phyloP scores from a whole-genome alignment of 2,113 vertebrate species.

The Bufo gargarizans region DNA sequence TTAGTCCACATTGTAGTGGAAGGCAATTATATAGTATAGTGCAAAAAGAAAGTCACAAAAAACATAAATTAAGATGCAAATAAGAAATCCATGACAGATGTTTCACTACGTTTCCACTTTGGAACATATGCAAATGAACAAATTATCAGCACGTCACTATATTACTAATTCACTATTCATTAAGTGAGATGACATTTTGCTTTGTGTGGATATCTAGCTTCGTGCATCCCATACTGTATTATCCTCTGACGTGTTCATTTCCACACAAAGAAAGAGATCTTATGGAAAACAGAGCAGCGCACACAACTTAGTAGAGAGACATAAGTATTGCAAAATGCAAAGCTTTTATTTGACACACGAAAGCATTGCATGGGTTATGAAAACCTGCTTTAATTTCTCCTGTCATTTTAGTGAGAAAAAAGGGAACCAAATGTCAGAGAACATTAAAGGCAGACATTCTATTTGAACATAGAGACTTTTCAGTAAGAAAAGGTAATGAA shows the following conservation, averaged over 20 bases:
- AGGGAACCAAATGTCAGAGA: conserved; percentile 33
- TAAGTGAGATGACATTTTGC: conserved; percentile 11
- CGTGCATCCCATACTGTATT: neutral
- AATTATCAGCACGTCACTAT: conserved; percentile 22
- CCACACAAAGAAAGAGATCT: neutral
- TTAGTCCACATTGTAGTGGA: neutral
- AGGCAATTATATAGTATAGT: conserved; percentile 9
- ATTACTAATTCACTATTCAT: neutral
- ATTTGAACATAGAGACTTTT: conserved; percentile 51
- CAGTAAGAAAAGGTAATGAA: conserved; percentile 44
- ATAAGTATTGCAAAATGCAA: conserved; percentile 26
- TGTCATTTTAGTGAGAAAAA: conserved; percentile 37
- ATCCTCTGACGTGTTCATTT: neutral
- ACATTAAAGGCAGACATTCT: conserved; percentile 53
- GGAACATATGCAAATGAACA: conserved; percentile 22
- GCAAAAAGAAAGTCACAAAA: neutral
- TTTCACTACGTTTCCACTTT: conserved; percentile 8
- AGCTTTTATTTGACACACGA: conserved; percentile 31
- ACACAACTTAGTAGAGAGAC: conserved; percentile 3
- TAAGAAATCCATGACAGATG: conserved; percentile 19
- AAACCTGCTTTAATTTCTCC: conserved; percentile 38
- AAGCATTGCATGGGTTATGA: conserved; percentile 25
- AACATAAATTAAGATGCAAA: conserved; percentile 35
- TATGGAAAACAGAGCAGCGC: neutral
- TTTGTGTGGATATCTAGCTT: neutral